These are phyloP conservation scores for Siniperca knerii DNA, from an alignment of 2,113 vertebrate species.

Conservation along the genomic window DNA sequence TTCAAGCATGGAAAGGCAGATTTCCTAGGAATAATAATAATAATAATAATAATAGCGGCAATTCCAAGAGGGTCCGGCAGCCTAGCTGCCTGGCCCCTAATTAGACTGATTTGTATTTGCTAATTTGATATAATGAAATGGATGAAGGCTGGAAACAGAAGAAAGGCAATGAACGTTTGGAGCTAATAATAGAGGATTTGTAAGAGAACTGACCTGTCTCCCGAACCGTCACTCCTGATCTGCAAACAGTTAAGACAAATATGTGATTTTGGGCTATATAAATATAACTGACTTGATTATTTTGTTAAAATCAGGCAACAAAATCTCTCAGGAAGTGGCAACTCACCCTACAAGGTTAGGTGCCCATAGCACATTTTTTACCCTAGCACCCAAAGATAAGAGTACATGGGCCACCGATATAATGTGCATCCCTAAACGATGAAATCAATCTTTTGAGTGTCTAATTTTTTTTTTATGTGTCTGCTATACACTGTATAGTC, in stretches of 20 bases:
- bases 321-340: not conserved
- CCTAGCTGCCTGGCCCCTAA: too few species aligned
- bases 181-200: not conserved
- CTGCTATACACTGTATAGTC: not conserved
- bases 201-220: constrained; percentile 65
- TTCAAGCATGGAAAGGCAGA: too few species aligned
- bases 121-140: not conserved
- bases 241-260: constrained; percentile 29
- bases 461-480: not conserved
- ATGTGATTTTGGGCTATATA: not conserved
- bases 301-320: not conserved
- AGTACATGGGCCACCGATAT: too few species aligned
- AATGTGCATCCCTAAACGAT: too few species aligned
- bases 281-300: not conserved
- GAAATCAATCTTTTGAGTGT: too few species aligned
- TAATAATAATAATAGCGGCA: too few species aligned
- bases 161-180: not conserved
- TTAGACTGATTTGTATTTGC: not conserved
- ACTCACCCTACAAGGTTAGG: not conserved
- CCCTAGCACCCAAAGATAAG: too few species aligned
- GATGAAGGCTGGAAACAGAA: not conserved
- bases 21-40: too few species aligned
- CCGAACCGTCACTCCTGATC: constrained; percentile 35
- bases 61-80: too few species aligned
- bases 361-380: not conserved